Evolutionary conservation across 2,888 invertebrate species (phyloP).

Genomic region (Timandra comae): DNA sequence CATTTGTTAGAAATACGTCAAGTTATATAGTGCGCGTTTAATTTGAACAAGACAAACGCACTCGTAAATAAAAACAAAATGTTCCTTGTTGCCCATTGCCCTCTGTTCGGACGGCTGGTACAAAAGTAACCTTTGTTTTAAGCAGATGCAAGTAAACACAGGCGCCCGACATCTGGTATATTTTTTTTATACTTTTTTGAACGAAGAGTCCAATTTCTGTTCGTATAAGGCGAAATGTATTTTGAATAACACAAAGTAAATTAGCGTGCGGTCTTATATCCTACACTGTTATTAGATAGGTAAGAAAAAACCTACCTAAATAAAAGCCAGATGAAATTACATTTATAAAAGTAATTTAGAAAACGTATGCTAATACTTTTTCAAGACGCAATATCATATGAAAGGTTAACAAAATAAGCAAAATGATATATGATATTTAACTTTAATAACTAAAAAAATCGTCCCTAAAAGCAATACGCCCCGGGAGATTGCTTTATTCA

Average conservation of each 20-base stretch:
- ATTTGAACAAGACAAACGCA: constrained; percentile 3
- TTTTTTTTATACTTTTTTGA: constrained; percentile 61
- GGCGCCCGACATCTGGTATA: constrained; percentile 63
- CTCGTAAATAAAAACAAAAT: constrained; percentile 20
- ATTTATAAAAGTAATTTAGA: too few relatives aligned
- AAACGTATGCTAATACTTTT: too few relatives aligned
- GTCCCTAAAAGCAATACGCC: not conserved
- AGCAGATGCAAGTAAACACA: constrained; percentile 70
- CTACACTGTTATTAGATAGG: too few relatives aligned
- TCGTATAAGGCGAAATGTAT: constrained; percentile 1
- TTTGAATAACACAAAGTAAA: too few relatives aligned
- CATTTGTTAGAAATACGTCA: constrained; percentile 1
- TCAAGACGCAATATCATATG: too few relatives aligned
- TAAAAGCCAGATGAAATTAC: too few relatives aligned
- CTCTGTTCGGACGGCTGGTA: constrained; percentile 32
- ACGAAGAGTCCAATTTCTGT: constrained; percentile 32
- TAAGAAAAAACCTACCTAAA: too few relatives aligned
- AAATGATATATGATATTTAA: too few relatives aligned
- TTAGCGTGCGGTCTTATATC: too few relatives aligned
- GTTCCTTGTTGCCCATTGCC: constrained; percentile 24
- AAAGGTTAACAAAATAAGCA: too few relatives aligned
- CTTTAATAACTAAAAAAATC: too few relatives aligned
- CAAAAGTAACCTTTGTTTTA: constrained; percentile 64
- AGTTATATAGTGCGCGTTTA: constrained; percentile 2
- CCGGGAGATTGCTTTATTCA: not conserved